Evolutionary conservation across 1,140 invertebrate species (phyloP).

Genomic region (Pachyrhynchus sulphureomaculatus): DNA sequence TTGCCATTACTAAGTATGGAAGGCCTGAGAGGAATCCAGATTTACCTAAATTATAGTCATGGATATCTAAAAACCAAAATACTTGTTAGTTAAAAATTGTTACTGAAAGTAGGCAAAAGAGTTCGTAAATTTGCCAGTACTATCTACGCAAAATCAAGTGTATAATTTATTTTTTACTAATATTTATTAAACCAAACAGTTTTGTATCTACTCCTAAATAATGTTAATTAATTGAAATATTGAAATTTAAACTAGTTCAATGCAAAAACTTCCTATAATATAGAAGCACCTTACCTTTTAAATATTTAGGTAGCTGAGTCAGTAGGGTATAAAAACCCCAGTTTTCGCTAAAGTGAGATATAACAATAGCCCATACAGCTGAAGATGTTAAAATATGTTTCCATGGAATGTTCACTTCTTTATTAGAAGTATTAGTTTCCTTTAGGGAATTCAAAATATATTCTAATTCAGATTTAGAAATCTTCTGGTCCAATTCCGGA

Average conservation of each 20-base stretch:
- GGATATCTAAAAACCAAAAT: constrained; percentile 62
- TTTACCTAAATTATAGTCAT: constrained; percentile 70
- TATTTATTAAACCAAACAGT: no score
- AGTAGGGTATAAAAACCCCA: constrained; percentile 94
- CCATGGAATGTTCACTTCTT: constrained; percentile 72
- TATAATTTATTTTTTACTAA: no score
- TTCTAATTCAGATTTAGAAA: constrained; percentile 71
- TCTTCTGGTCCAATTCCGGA: constrained; percentile 73
- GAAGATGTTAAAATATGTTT: constrained; percentile 74
- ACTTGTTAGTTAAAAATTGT: no score
- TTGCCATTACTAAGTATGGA: constrained; percentile 84
- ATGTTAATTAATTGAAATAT: no score
- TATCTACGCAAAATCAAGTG: no score
- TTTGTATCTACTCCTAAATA: no score
- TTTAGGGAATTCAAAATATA: constrained; percentile 67
- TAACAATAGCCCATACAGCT: constrained; percentile 87
- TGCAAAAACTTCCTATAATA: no score
- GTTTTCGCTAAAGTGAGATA: constrained; percentile 90
- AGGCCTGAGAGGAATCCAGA: constrained; percentile 80
- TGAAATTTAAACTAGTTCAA: no score
- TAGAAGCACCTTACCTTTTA: constrained; percentile 62
- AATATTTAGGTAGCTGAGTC: constrained; percentile 86
- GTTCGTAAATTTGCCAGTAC: no score
- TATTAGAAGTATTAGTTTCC: constrained; percentile 36
- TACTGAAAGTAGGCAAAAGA: no score